Base-by-base conservation (phyloP, 1,140 invertebrate species). In the Neodiprion fabricii region DNA sequence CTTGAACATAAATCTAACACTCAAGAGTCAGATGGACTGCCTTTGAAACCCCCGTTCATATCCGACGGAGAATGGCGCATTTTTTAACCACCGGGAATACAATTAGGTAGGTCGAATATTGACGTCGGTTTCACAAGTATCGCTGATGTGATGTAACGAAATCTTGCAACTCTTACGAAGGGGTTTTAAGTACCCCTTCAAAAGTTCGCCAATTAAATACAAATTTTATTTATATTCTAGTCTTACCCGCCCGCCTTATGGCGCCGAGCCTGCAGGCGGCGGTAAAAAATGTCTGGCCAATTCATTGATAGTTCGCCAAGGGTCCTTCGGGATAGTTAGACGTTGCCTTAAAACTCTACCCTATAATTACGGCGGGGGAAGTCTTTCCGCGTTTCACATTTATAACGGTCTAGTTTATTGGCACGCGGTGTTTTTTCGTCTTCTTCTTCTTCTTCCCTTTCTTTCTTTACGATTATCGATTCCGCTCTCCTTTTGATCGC, bases 331-430 rank as follows among this genome's bases (percentile, higher is more conserved):
- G 68, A 14, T 50, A 21, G 21, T 53, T 66, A 75, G 72, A 75
- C 76, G 76, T 72, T 53, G 67, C n/a, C 53, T 21, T 61, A 17
- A 61, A 61, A 72, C 12, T 69, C 74, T 23, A 23, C 75, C 77
- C 74, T 28, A 74, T 79, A 79, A 81, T 81, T 81, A 81, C 77
- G 79, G 77, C 77, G 77, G 76, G 77, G 76, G 72, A 75, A 79
- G n/a, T 61, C 11, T 61, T 9, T 61, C n/a, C 53, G 9, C 53
- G 11, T 61, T 80, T 77, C 79, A 81, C 80, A 79, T 81, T 80
- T 79, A 79, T 78, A 81, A 80, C 77, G 79, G 80, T 75, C 79
- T 78, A 75, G 78, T 81, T 81, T 78, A 81, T 80, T 81, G 80
- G 75, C n/a, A 14, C n/a, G 53, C 53, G n/a, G n/a, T 61, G 11